phyloP scores from a whole-genome alignment of 2,113 vertebrate species.

The Cairina moschata region DNA sequence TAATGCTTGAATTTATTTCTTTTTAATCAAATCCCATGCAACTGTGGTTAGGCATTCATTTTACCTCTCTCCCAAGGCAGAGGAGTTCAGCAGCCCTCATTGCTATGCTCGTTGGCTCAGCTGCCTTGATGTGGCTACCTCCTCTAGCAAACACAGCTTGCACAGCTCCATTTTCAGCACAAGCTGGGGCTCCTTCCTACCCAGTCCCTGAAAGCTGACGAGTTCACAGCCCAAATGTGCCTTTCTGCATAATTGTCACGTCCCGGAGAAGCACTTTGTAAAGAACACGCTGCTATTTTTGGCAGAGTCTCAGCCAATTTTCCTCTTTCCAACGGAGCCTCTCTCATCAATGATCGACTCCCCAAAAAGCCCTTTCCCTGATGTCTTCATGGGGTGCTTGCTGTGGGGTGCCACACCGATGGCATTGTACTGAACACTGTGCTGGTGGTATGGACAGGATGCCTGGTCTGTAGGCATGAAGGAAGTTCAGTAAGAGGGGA shows the following conservation, averaged over 20 bases:
- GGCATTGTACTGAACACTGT: background rate
- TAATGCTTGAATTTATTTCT: background rate
- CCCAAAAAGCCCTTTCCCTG: background rate
- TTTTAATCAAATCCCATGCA: background rate
- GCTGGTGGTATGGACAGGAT: background rate
- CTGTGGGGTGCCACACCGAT: background rate
- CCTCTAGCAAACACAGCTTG: background rate
- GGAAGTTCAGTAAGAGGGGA: background rate
- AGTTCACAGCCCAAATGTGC: constrained; percentile 21
- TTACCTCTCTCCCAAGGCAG: background rate
- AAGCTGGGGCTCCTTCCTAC: background rate
- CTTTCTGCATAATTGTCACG: constrained; percentile 37
- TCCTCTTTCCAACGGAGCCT: background rate
- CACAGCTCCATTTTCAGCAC: background rate
- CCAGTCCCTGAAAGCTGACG: background rate
- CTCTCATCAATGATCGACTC: background rate
- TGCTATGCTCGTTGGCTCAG: background rate
- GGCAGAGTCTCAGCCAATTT: background rate
- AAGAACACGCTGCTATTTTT: constrained; percentile 39
- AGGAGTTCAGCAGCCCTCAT: background rate
- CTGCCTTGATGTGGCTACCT: background rate
- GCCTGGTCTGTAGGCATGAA: background rate
- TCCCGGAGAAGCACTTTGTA: background rate
- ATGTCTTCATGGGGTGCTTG: background rate
- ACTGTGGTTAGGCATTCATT: background rate